phyloP scores from a whole-genome alignment of 2,797 vertebrate species.

The Schizopygopsis malacanthus region DNA sequence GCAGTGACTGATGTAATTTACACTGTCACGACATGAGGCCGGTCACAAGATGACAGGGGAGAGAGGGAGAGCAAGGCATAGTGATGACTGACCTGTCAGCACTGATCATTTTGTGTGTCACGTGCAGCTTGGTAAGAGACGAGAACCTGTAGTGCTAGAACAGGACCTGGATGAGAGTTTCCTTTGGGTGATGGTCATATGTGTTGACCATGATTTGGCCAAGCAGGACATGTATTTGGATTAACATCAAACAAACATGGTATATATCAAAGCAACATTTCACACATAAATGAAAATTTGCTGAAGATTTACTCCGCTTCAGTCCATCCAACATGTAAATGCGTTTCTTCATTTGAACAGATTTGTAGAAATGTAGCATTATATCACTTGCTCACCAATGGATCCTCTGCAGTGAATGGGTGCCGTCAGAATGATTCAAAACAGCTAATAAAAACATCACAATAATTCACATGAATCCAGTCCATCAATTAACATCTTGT shows the following conservation, averaged over 20 bases:
- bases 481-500: not conserved
- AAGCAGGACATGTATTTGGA: not conserved
- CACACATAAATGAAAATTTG: too few relatives aligned
- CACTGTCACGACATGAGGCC: conserved; percentile 50
- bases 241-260: conserved; percentile 16
- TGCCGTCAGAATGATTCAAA: not conserved
- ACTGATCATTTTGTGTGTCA: conserved; percentile 35
- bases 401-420: not conserved
- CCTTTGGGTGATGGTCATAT: not conserved
- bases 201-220: not conserved
- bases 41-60: conserved; percentile 41
- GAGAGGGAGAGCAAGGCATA: conserved; percentile 35
- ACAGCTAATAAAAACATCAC: not conserved
- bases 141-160: conserved; percentile 29
- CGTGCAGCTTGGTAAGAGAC: not conserved
- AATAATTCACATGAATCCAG: not conserved
- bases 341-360: too few relatives aligned
- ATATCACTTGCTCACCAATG: not conserved
- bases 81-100: conserved; percentile 50
- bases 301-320: too few relatives aligned
- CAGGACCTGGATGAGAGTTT: conserved; percentile 23
- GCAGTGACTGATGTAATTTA: conserved; percentile 56
- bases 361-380: too few relatives aligned
- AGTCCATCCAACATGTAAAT: too few relatives aligned
- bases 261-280: too few relatives aligned